Percentiles rank a stretch among this genome's conserved stretches.
phyloP scores from a whole-genome alignment of 2,113 vertebrate genomes.

The Clarias magur region DNA sequence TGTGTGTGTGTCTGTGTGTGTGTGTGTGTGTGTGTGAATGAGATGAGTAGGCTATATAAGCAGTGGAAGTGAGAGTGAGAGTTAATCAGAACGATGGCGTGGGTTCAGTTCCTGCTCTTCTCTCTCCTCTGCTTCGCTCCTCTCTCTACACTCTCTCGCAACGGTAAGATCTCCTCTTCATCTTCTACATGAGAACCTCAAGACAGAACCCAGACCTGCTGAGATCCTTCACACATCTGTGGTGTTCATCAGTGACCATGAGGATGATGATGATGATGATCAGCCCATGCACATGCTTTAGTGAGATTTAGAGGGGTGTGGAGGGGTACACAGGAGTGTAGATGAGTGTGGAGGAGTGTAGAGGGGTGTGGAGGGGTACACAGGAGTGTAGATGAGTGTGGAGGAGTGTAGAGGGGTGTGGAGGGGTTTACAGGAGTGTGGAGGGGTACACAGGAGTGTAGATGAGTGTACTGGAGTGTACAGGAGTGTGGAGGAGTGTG shows the following conservation, averaged over 20 bases:
- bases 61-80: background rate
- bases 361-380: too few species aligned
- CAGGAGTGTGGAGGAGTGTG: too few species aligned
- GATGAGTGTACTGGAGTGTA: too few species aligned
- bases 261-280: too few species aligned
- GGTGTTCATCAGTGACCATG: background rate
- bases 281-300: background rate
- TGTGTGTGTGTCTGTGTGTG: background rate
- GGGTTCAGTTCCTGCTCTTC: slow-evolving; percentile 4
- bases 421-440: too few species aligned
- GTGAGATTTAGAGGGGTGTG: too few species aligned
- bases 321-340: too few species aligned
- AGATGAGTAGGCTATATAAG: background rate
- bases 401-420: too few species aligned
- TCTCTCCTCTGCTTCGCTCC: background rate
- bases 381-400: too few species aligned
- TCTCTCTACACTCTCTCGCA: background rate
- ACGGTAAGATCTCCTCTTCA: background rate
- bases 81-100: background rate
- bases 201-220: background rate
- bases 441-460: too few species aligned
- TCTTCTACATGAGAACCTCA: background rate
- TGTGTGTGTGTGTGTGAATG: background rate
- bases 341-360: too few species aligned
- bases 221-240: background rate